Evolutionary conservation across 2,888 invertebrate genomes (phyloP).

Genomic region (Polymixis flavicincta): DNA sequence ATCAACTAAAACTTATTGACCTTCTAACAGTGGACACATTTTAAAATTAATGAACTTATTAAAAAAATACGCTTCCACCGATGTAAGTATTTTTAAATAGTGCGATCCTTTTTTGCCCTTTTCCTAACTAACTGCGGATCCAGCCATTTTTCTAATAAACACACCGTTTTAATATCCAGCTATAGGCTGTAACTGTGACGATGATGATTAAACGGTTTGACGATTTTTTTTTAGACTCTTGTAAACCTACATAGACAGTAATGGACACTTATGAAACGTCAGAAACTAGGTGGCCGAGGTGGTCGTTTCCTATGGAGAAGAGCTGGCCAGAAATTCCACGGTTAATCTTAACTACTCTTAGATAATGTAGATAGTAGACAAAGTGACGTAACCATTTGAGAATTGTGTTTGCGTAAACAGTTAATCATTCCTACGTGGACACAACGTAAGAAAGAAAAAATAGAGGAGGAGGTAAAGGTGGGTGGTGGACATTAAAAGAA

Average conservation of each 20-base stretch:
- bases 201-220: not conserved
- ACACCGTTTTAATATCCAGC: too few species aligned
- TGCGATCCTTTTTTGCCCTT: too few species aligned
- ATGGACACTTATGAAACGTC: not conserved
- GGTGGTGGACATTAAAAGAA: not conserved
- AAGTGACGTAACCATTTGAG: not conserved
- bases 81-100: too few species aligned
- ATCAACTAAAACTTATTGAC: too few species aligned
- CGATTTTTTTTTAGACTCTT: too few species aligned
- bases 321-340: not conserved
- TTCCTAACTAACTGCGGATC: too few species aligned
- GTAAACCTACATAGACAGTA: not conserved
- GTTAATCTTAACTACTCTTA: not conserved
- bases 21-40: too few species aligned
- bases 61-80: too few species aligned
- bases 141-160: too few species aligned
- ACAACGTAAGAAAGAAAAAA: conserved; percentile 1
- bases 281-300: not conserved
- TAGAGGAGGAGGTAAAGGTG: not conserved
- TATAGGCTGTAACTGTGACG: too few species aligned
- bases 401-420: not conserved
- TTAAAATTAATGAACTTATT: too few species aligned
- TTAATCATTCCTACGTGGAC: not conserved
- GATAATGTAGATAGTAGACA: not conserved
- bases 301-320: not conserved